These are phyloP conservation scores for Dusona sp. DNA, from an alignment of 2,888 invertebrate genomes.

Conservation along the genomic window DNA sequence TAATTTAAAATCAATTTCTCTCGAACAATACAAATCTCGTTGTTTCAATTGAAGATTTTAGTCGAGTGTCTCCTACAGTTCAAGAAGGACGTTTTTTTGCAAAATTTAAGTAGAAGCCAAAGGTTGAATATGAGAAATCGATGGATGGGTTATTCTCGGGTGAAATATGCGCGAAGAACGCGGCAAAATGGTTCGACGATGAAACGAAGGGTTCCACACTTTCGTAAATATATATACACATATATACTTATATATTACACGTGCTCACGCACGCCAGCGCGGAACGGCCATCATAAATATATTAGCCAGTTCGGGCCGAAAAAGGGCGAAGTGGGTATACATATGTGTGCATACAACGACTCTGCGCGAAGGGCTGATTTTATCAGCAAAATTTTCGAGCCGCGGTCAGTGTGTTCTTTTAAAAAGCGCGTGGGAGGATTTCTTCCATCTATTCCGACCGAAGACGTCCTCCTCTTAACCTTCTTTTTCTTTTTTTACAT, in stretches of 20 bases:
- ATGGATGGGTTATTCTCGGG: constrained; percentile 41
- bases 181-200: constrained; percentile 65
- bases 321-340: constrained; percentile 16
- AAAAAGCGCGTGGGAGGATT: constrained; percentile 81
- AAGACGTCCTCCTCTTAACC: constrained; percentile 49
- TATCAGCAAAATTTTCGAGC: constrained; percentile 81
- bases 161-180: constrained; percentile 61
- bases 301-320: constrained; percentile 73
- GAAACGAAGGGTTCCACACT: constrained; percentile 38
- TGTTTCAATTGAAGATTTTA: not conserved
- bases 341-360: constrained; percentile 14
- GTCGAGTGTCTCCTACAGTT: not conserved
- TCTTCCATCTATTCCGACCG: constrained; percentile 70
- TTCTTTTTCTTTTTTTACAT: constrained; percentile 43
- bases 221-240: not conserved
- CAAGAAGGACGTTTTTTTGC: not conserved
- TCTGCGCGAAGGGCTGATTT: constrained; percentile 76
- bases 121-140: constrained; percentile 26
- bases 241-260: constrained; percentile 24
- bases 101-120: constrained; percentile 43
- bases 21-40: not conserved
- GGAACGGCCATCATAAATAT: constrained; percentile 81
- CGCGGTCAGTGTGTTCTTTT: constrained; percentile 68
- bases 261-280: constrained; percentile 53
- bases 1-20: not conserved